Conservation (phyloP, 1,140 invertebrate species). For the Pseudomyrmex gracilis region DNA sequence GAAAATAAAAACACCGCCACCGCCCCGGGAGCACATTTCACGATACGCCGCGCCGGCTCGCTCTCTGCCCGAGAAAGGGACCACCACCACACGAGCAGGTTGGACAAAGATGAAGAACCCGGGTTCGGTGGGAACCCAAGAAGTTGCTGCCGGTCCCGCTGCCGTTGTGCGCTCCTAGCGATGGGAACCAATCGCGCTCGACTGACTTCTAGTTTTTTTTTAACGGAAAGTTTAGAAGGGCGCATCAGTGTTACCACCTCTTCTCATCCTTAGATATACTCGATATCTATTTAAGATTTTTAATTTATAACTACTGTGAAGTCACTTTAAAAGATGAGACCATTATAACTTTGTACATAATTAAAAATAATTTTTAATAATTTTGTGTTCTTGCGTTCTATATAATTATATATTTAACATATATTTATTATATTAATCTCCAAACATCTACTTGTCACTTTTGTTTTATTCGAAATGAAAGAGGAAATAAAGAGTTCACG, state of each 20-base stretch:
- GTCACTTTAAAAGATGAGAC: too few species aligned
- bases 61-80: constrained; percentile 60
- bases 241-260: not conserved
- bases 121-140: constrained; percentile 78
- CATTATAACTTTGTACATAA: too few species aligned
- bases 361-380: not conserved
- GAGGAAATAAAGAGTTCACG: not conserved
- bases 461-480: not conserved
- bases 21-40: constrained; percentile 72
- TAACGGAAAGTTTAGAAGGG: not conserved
- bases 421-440: not conserved
- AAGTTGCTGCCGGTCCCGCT: constrained; percentile 74
- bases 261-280: not conserved
- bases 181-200: constrained; percentile 69
- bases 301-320: too few species aligned
- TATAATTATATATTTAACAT: not conserved
- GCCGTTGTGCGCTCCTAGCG: constrained; percentile 60
- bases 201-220: constrained; percentile 39
- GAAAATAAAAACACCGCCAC: constrained; percentile 67
- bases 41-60: constrained; percentile 63
- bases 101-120: constrained; percentile 67
- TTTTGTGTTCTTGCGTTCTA: too few species aligned
- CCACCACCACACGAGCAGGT: constrained; percentile 47
- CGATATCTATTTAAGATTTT: not conserved
- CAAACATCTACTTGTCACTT: not conserved